phyloP scores from a whole-genome alignment of 2,113 vertebrate species.

The Zosterops hypoxanthus region DNA sequence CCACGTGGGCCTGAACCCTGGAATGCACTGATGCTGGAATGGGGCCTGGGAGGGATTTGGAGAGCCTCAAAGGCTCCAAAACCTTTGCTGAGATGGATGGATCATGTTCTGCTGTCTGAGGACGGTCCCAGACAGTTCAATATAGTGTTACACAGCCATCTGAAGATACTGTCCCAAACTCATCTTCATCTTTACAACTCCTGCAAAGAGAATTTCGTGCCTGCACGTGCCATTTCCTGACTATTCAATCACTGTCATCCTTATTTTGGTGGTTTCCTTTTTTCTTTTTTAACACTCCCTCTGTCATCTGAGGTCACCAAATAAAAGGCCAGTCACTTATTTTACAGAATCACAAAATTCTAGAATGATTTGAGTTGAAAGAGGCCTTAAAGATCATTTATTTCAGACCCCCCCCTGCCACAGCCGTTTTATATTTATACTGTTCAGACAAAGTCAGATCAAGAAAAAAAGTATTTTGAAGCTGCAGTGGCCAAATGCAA shows the following conservation, averaged over 20 bases:
- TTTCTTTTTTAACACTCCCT: background rate
- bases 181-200: background rate
- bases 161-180: background rate
- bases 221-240: background rate
- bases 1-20: background rate
- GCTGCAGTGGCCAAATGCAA: background rate
- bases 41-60: background rate
- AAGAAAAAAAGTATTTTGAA: background rate
- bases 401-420: background rate
- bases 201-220: background rate
- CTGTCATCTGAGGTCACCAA: background rate
- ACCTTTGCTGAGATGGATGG: background rate
- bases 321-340: background rate
- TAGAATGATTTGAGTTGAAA: background rate
- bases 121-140: background rate
- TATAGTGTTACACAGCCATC: background rate
- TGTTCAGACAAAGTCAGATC: background rate
- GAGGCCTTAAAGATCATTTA: background rate
- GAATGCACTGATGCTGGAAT: fast-evolving
- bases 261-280: background rate
- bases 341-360: background rate
- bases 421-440: background rate
- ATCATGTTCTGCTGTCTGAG: background rate
- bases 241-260: background rate
- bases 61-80: background rate